Conservation (phyloP, 2,113 vertebrate species). For the Triplophysa rosa region DNA sequence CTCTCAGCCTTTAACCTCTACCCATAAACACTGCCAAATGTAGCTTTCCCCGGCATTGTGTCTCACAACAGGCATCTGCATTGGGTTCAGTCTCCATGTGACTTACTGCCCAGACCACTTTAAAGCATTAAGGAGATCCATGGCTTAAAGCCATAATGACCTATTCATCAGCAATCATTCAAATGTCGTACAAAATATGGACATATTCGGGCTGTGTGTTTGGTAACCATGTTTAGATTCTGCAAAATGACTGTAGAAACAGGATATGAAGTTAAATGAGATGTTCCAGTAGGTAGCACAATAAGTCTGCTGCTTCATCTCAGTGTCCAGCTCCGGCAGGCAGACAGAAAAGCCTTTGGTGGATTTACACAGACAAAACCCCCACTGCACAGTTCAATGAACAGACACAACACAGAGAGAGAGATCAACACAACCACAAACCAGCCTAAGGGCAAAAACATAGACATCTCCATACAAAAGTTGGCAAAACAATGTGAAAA, state of each 20-base stretch:
- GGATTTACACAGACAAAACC: constrained; percentile 49
- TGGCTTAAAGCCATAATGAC: constrained; percentile 38
- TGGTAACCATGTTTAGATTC: constrained; percentile 6
- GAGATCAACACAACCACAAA: constrained; percentile 45
- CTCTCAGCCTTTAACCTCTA: constrained; percentile 38
- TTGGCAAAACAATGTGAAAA: background rate
- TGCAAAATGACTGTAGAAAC: constrained; percentile 24
- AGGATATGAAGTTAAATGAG: constrained; percentile 33
- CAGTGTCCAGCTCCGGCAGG: constrained; percentile 7
- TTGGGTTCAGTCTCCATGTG: constrained; percentile 32
- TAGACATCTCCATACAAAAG: background rate
- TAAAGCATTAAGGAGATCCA: constrained; percentile 36
- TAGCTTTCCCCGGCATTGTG: constrained; percentile 6
- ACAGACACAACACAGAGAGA: constrained; percentile 43
- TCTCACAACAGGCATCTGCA: constrained; percentile 25
- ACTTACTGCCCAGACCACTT: constrained; percentile 39
- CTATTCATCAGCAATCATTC: constrained; percentile 49
- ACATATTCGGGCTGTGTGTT: background rate
- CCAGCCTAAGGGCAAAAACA: constrained; percentile 21
- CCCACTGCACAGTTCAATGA: constrained; percentile 41
- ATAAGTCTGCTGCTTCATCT: constrained; percentile 28
- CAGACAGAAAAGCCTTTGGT: constrained; percentile 34
- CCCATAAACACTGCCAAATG: constrained; percentile 34
- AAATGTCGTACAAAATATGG: background rate
- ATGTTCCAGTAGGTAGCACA: constrained; percentile 24